Evolutionary conservation across 2,888 invertebrate species (phyloP), one percentile per base, ranked within the genome.

Genomic region (Acholoe squamosa): DNA sequence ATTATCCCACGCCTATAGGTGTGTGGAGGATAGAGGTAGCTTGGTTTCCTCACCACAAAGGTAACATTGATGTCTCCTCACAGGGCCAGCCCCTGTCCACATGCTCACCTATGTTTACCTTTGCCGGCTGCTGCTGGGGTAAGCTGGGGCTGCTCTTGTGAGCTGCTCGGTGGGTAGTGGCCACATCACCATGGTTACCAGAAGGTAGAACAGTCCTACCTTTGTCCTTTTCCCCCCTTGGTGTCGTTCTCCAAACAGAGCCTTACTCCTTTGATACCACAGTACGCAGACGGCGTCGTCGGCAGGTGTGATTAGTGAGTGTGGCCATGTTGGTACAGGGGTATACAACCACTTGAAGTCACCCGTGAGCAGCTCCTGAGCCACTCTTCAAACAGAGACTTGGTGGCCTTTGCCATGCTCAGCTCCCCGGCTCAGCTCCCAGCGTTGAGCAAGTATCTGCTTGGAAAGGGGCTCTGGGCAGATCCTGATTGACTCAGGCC

Each of bases 131-230:
- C 61, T 28, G 31, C 61, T 25, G 71, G 71, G 71, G 71, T n/a
- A 28, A 25, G 71, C 28, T 28, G 28, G 80, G 5, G 80, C 43
- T 43, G 19, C 80, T 76, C 76, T 28, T 10, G 61, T 5, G 61
- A 61, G 61, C 61, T 61, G 61, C 61, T 61, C 61, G 61, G 76
- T 28, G 61, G 61, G 61, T 61, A 61, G n/a, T n/a, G 61, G 61
- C 61, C 61, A 14, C 61, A 43, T 80, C 80, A 80, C 80, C 80
- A 80, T 80, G 80, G 80, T 33, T 10, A 80, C 80, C 34, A 34
- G 80, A 80, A 76, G 80, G 80, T 43, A 43, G 34, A 80, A 80
- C 80, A 80, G 80, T 22, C 33, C 80, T 34, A 80, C 80, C 80
- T 80, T 34, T 80, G 80, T 80, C 80, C 80, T 10, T 43, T 43